phyloP scores from a whole-genome alignment of 2,113 vertebrate genomes.

The Spea multiplicata region DNA sequence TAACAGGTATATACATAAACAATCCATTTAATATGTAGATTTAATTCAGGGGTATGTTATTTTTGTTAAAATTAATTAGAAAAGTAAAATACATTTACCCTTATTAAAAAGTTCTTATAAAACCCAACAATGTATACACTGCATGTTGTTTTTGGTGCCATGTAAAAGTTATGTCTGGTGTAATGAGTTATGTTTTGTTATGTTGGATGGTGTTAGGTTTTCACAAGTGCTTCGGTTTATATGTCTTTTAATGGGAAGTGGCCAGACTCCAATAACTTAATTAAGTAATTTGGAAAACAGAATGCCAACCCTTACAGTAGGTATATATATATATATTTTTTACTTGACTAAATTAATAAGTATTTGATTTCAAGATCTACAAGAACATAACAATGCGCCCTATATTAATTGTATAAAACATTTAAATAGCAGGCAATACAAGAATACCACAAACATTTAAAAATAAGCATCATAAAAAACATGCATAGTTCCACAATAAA shows the following conservation, averaged over 20 bases:
- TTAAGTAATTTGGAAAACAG: conserved; percentile 33
- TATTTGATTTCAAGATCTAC: conserved; percentile 18
- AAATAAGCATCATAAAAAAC: background rate
- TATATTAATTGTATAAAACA: conserved; percentile 9
- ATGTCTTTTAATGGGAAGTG: conserved; percentile 32
- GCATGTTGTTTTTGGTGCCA: background rate
- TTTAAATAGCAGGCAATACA: background rate
- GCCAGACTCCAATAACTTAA: conserved; percentile 30
- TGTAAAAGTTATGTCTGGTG: background rate
- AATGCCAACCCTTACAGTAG: conserved; percentile 24
- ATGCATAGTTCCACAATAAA: too few species aligned
- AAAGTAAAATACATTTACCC: too few species aligned
- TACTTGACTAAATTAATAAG: conserved; percentile 26
- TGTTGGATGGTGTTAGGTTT: background rate
- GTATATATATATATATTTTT: conserved; percentile 26
- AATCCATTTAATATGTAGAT: too few species aligned
- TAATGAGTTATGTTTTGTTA: background rate
- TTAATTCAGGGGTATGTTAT: too few species aligned
- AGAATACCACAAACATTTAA: too few species aligned
- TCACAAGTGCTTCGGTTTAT: conserved; percentile 32
- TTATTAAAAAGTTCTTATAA: too few species aligned
- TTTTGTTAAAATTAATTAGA: too few species aligned
- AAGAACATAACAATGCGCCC: background rate
- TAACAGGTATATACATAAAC: too few species aligned
- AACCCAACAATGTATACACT: background rate